Percentiles rank a stretch among this genome's conserved stretches.
phyloP scores from a whole-genome alignment of 2,113 vertebrate genomes.

The Amphiprion percula region DNA sequence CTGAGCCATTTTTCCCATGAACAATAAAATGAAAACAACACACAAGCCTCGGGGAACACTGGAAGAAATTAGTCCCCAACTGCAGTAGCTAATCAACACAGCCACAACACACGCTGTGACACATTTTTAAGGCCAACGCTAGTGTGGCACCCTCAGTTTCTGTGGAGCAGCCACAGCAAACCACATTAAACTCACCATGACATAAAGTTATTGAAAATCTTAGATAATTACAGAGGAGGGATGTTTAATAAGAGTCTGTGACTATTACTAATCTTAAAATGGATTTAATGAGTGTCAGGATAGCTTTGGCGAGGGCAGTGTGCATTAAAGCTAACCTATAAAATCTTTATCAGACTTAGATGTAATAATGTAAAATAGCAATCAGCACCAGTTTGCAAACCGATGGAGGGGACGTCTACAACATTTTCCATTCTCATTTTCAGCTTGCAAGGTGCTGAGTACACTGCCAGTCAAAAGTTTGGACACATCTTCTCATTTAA shows the following conservation, averaged over 20 bases:
- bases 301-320: neutral
- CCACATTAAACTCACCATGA: constrained; percentile 46
- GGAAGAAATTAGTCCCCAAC: constrained; percentile 69
- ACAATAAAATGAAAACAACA: constrained; percentile 71
- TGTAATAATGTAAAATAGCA: too few species aligned
- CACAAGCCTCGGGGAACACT: constrained; percentile 43
- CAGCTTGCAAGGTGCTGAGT: too few species aligned
- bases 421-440: too few species aligned
- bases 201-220: constrained; percentile 28
- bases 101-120: constrained; percentile 49
- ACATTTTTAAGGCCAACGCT: constrained; percentile 15
- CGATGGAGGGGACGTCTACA: too few species aligned
- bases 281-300: neutral
- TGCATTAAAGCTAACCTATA: too few species aligned
- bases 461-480: too few species aligned
- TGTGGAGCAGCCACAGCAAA: constrained; percentile 29
- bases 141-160: constrained; percentile 22
- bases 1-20: constrained; percentile 57
- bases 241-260: constrained; percentile 27
- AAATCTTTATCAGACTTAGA: too few species aligned
- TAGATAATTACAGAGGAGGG: constrained; percentile 23
- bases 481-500: too few species aligned
- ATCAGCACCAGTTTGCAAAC: too few species aligned
- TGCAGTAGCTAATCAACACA: constrained; percentile 59
- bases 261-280: neutral